phyloP scores from a whole-genome alignment of 1,140 invertebrate genomes.

The Habropoda laboriosa region DNA sequence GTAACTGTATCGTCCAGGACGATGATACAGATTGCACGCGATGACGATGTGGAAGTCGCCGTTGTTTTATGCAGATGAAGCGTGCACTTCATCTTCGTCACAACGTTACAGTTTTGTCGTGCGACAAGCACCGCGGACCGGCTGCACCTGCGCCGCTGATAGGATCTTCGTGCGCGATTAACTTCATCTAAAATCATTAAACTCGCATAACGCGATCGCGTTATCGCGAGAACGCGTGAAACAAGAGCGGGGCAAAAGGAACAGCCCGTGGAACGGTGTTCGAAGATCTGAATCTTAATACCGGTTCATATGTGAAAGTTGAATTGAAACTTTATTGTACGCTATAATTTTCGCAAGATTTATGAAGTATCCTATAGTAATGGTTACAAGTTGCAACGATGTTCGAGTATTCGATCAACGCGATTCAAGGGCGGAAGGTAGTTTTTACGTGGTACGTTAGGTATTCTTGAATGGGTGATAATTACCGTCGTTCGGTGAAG shows the following conservation, averaged over 20 bases:
- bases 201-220: background rate
- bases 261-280: background rate
- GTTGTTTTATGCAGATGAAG: constrained; percentile 19
- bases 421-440: background rate
- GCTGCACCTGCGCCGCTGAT: constrained; percentile 2
- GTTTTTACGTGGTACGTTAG: background rate
- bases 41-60: background rate
- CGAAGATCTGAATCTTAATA: constrained; percentile 5
- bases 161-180: constrained; percentile 10
- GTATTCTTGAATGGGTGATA: background rate
- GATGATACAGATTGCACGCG: background rate
- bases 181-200: constrained; percentile 24
- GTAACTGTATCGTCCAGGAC: background rate
- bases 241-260: background rate
- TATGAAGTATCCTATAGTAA: background rate
- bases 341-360: background rate
- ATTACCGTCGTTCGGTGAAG: background rate
- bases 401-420: background rate
- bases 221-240: constrained; percentile 5
- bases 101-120: background rate
- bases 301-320: background rate
- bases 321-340: background rate
- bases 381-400: too few species aligned
- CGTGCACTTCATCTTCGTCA: constrained; percentile 10
- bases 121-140: background rate